phyloP scores from a whole-genome alignment of 2,113 vertebrate genomes.

The Ancistrus triradiatus region DNA sequence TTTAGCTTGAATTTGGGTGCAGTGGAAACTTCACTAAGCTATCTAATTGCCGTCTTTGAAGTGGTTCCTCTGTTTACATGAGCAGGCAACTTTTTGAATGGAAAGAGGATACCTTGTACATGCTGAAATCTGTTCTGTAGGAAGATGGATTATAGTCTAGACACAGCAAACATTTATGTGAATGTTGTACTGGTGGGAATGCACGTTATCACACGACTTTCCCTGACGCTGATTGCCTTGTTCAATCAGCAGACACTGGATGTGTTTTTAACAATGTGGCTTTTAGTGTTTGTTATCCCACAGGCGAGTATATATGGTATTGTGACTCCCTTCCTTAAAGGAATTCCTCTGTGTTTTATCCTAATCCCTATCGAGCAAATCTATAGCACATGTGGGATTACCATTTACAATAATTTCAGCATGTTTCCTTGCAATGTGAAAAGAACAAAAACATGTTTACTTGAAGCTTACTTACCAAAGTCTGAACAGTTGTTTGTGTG shows the following conservation, averaged over 20 bases:
- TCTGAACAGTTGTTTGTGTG: too few species aligned
- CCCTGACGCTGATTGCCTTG: slow-evolving; percentile 38
- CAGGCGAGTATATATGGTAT: background rate
- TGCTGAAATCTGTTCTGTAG: slow-evolving; percentile 39
- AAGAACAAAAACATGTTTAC: background rate
- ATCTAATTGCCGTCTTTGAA: slow-evolving; percentile 23
- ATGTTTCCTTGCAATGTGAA: background rate
- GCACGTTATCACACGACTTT: background rate
- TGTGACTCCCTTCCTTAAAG: background rate
- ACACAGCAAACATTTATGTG: slow-evolving; percentile 16
- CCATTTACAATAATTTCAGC: too few species aligned
- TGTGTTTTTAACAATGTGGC: slow-evolving; percentile 39
- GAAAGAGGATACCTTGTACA: slow-evolving; percentile 28
- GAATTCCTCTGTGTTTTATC: slow-evolving; percentile 26
- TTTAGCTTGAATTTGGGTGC: slow-evolving; percentile 19
- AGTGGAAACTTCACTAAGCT: slow-evolving; percentile 25
- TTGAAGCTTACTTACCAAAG: too few species aligned
- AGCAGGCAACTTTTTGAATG: slow-evolving; percentile 22
- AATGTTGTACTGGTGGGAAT: background rate
- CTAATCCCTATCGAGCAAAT: background rate
- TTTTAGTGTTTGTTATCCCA: slow-evolving; percentile 3
- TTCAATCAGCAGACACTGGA: slow-evolving; percentile 36
- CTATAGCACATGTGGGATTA: background rate
- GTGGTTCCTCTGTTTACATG: slow-evolving; percentile 38
- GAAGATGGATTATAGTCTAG: slow-evolving; percentile 40